Base-by-base conservation (phyloP, 2,797 vertebrate genomes). In the Cossypha heuglini region DNA sequence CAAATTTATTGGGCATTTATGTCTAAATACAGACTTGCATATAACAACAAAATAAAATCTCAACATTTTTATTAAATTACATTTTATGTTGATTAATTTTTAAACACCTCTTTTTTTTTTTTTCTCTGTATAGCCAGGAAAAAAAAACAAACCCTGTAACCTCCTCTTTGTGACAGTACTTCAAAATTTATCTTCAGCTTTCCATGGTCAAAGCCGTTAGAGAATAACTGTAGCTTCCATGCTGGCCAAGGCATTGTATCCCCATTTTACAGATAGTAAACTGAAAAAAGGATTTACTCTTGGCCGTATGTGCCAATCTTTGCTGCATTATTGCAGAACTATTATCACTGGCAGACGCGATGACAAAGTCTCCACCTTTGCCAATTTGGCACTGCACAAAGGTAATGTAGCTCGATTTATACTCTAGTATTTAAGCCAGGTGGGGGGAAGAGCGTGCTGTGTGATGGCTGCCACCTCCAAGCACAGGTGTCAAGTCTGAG, bases 381-480 rank as follows among this genome's bases (percentile, higher is more conserved):
- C 21, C 48, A 73, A 0, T 40, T 48, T 35, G 15, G 10, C 52
- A 13, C 37, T 22, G 5, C 11, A 11, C 59, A 29, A 63, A 77
- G 18, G 21, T 25, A 43, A 31, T 1, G 9, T 12, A 86, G 6
- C n/a, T 90, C 0, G 0, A 48, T 45, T 68, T 57, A 31, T 40
- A 21, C 13, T 52, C 54, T 5, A 66, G 22, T 40, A 43, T 31
- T 68, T 16, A 48, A 68, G 31, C 69, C 51, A 75, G 69, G 13
- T 22, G 38, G 29, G 38, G 55, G 22, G 49, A 68, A 88, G 45
- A 58, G 21, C 0, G 0, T 35, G 26, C 20, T 51, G 15, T 29
- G 25, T 28, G 62, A 57, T 62, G 46, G 38, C 48, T 75, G 92
- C 45, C 51, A 69, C 14, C 28, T 43, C 25, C 64, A 28, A 63